Evolutionary conservation across 1,140 invertebrate species (phyloP).

Genomic region (Plectrocnemia conspersa): DNA sequence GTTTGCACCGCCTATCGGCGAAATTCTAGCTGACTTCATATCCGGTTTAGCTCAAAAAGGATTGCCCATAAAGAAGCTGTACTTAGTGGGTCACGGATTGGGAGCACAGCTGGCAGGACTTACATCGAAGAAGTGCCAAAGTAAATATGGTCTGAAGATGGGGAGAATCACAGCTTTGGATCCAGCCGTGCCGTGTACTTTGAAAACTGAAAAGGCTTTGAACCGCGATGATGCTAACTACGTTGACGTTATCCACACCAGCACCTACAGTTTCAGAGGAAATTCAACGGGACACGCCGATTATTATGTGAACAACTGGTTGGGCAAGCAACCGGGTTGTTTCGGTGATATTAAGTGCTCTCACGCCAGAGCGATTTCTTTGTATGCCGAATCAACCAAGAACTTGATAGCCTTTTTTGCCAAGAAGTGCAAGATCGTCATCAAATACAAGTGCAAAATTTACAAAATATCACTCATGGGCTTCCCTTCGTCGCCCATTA

Average conservation of each 20-base stretch:
- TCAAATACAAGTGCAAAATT: too few species aligned
- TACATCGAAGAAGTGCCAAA: slow-evolving; percentile 5
- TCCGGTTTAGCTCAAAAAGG: slow-evolving; percentile 4
- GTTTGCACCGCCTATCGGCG: slow-evolving; percentile 14
- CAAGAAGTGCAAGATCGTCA: too few species aligned
- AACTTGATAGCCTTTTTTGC: slow-evolving; percentile 10
- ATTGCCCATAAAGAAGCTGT: slow-evolving; percentile 5
- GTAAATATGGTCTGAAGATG: background rate
- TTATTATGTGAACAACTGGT: slow-evolving; percentile 17
- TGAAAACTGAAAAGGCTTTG: background rate
- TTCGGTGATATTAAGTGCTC: slow-evolving; percentile 6
- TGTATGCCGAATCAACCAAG: slow-evolving; percentile 13
- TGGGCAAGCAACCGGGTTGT: slow-evolving; percentile 16
- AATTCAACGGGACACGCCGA: slow-evolving; percentile 16
- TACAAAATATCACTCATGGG: too few species aligned
- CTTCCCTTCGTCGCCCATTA: too few species aligned
- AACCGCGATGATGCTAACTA: slow-evolving; percentile 10
- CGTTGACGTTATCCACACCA: slow-evolving; percentile 25
- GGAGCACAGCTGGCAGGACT: slow-evolving; percentile 21
- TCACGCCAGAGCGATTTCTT: slow-evolving; percentile 13
- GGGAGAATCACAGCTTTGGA: slow-evolving; percentile 20
- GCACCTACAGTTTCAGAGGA: slow-evolving; percentile 2
- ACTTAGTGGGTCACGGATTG: slow-evolving; percentile 20
- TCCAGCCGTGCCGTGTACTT: slow-evolving; percentile 16
- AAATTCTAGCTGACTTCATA: slow-evolving; percentile 17